Conservation (phyloP, 1,140 invertebrate species). For the Venturia canescens region DNA sequence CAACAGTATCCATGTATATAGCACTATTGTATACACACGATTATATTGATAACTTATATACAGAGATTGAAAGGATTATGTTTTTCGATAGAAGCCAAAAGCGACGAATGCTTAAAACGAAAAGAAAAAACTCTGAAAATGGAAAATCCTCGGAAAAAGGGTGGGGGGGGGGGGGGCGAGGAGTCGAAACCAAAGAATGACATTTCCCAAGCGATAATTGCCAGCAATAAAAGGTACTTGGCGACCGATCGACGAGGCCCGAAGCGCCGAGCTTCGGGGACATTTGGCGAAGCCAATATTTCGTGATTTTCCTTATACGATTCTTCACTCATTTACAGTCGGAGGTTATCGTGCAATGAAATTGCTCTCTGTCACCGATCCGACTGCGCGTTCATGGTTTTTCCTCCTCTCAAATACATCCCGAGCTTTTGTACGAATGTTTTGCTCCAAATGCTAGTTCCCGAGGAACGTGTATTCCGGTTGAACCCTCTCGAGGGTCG, state of each 20-base stretch:
- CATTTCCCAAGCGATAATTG: no score
- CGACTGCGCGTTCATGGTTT: not conserved
- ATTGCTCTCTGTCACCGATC: conserved; percentile 43
- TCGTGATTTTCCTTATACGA: no score
- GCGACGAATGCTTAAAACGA: not conserved
- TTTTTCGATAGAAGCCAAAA: no score
- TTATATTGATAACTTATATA: conserved; percentile 23
- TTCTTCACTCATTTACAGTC: not conserved
- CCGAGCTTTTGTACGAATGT: not conserved
- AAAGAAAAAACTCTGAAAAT: conserved; percentile 1
- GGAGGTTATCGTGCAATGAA: conserved; percentile 45
- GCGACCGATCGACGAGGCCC: no score
- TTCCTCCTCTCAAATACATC: conserved; percentile 15
- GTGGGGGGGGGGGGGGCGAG: no score
- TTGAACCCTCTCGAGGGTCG: no score
- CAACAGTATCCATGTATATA: conserved; percentile 24
- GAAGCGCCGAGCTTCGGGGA: not conserved
- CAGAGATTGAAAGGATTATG: conserved; percentile 12
- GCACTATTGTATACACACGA: conserved; percentile 1
- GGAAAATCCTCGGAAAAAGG: no score
- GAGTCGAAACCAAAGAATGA: no score
- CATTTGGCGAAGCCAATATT: conserved; percentile 30
- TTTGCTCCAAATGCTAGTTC: no score
- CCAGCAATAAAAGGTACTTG: no score
- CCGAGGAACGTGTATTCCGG: no score